Evolutionary conservation across 2,113 vertebrate genomes (phyloP), one percentile per base, ranked within the genome.

Genomic region (Callithrix jacchus): DNA sequence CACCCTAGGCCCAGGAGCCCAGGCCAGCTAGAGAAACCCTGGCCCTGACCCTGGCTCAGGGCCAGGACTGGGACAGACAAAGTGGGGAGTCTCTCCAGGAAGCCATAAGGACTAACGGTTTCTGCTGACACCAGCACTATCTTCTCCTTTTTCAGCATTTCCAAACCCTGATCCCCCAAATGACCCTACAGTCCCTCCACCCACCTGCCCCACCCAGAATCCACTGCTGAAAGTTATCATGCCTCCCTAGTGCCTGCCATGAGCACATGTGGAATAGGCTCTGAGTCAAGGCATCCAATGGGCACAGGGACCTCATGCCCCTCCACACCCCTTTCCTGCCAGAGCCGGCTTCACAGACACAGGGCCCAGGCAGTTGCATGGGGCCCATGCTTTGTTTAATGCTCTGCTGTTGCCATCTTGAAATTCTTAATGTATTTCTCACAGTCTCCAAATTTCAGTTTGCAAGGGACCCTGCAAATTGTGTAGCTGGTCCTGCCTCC

Each of bases 351-450:
- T 32, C 47, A 1, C 14, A 35, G 18, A 6, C 32, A 1, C 0
- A 6, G 0, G 23, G 2, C 56, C 68, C 3, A 0, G 14, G 1
- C 1, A 1, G 47, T 47, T 14, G 0, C 14, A 5, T 1, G 0
- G 47, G 54, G 11, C 20, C 20, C 17, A 1, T 4, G 32, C 68
- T 35, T 11, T 16, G 49, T 23, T 27, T 56, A 4, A 40, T 1
- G 40, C 11, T 70, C 61, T 40, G 37, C 76, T 10, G 9, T 18
- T 18, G 4, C 25, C 0, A 8, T 12, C 64, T 88, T 71, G 27
- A 89, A 58, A 70, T 27, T 68, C 95, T 42, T 23, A 12, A 27
- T n/a, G 30, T 35, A 35, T 49, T 37, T 25, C 54, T 76, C 32
- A 37, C 20, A 23, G 25, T 45, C 68, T 74, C 23, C 0, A 3